Percentiles rank a stretch among this genome's conserved stretches.
Conservation (phyloP, 2,888 invertebrate genomes). For the Sphaerophoria rueppellii region DNA sequence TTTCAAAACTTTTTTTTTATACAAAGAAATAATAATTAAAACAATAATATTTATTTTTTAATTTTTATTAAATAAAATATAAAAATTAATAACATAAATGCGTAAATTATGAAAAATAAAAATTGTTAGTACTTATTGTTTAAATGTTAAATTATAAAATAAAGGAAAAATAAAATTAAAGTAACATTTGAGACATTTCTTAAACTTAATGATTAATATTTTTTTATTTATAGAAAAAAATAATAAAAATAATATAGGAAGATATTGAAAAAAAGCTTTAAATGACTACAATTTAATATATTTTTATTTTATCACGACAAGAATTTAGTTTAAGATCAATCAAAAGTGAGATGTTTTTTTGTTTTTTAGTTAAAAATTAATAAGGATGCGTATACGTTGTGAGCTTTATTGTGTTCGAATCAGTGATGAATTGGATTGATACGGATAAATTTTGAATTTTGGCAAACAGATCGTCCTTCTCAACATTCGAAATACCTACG, state of each 20-base stretch:
- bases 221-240: conserved; percentile 27
- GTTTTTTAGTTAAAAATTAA: conserved; percentile 21
- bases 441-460: conserved; percentile 25
- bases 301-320: conserved; percentile 40
- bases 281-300: conserved; percentile 39
- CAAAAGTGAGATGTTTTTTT: conserved; percentile 13
- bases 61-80: conserved; percentile 65
- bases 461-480: conserved; percentile 50
- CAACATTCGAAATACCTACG: conserved; percentile 67
- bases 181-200: conserved; percentile 73
- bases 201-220: conserved; percentile 22
- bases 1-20: conserved; percentile 34
- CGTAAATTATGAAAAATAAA: conserved; percentile 60
- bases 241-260: conserved; percentile 38
- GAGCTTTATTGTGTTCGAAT: conserved; percentile 52
- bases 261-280: conserved; percentile 40
- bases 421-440: neutral
- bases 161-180: conserved; percentile 61
- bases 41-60: conserved; percentile 60
- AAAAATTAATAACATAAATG: conserved; percentile 72
- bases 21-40: conserved; percentile 57
- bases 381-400: conserved; percentile 73
- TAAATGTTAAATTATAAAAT: conserved; percentile 62
- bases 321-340: conserved; percentile 20
- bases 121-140: conserved; percentile 69